These are phyloP conservation scores for Smutsia gigantea DNA, from an alignment of 2,797 vertebrate species.

Conservation along the genomic window DNA sequence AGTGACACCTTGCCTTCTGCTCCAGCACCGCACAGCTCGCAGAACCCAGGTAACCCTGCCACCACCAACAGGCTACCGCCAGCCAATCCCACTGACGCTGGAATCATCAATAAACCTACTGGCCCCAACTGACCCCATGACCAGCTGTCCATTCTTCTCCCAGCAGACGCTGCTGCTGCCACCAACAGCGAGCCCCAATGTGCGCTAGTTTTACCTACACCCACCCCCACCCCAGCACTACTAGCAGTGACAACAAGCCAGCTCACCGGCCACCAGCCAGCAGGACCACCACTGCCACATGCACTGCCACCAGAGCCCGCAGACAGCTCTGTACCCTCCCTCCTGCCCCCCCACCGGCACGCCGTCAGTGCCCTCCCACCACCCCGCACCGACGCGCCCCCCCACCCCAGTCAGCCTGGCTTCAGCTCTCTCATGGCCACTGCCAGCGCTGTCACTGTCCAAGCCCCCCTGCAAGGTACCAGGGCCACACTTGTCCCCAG, in stretches of 20 bases:
- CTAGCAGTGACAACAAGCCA: background rate
- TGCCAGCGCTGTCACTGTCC: fast-evolving
- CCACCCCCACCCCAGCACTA: no score
- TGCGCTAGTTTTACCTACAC: background rate
- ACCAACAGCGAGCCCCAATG: background rate
- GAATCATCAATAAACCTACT: fast-evolving
- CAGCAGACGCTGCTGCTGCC: background rate
- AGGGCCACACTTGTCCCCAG: background rate
- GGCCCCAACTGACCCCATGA: fast-evolving
- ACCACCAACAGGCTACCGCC: fast-evolving
- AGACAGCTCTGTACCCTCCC: no score
- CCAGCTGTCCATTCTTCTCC: background rate
- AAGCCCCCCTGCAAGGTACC: background rate
- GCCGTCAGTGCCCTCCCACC: background rate
- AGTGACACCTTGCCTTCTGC: conserved; percentile 42
- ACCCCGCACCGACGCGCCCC: background rate
- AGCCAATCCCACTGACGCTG: background rate
- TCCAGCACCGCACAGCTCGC: background rate
- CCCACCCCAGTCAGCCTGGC: background rate
- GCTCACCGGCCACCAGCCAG: background rate
- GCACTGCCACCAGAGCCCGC: background rate
- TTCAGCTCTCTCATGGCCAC: background rate
- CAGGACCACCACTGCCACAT: background rate
- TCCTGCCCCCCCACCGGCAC: no score
- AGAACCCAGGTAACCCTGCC: background rate